Evolutionary conservation across 2,113 vertebrate genomes (phyloP), one percentile per base, ranked within the genome.

Genomic region (Chloropsis cyanopogon): DNA sequence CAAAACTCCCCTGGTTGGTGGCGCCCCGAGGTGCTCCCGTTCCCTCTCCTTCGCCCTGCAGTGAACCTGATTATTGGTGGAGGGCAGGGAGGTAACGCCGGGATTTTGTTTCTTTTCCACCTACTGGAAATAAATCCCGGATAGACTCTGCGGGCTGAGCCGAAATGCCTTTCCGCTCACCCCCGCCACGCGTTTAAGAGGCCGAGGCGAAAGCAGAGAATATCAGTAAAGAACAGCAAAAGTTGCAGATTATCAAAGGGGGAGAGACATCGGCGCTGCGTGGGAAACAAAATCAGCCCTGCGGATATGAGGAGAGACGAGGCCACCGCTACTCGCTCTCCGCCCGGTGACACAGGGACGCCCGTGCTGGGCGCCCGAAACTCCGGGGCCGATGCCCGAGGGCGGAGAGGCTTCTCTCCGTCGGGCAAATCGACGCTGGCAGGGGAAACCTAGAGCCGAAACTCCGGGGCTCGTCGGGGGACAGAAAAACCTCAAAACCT

Each of bases 101-200:
- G 91, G 95, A 92, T 94, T 97, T 92, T 47, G 15, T 66, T 90
- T 42, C 82, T 95, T 86, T 94, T 70, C 94, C 88, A 86, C 92
- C 86, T 79, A 86, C 91, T 64, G 53, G 60, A 78, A 59, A 16
- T 93, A 95, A 94, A 93, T 94, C 94, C 95, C 92, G 88, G 95
- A 91, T 84, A 60, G 92, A 4, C 56, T 83, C 88, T 5, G 80
- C 44, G 26, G 41, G 73, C 81, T 96, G 96, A 96, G 90, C 93
- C 53, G 56, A 50, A 24, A 57, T 44, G 83, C 82, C 41, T 94
- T 96, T 92, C 94, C 94, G 91, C 86, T 91, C 92, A 47, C 72
- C 80, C 72, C 61, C 23, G n/a, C 91, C 61, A 12, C 8, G 22
- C 15, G 3, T 64, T 57, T 83, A 56, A 94, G 82, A 90, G 41